phyloP scores from a whole-genome alignment of 2,113 vertebrate species.

The Cryptomyrus ogoouensis region DNA sequence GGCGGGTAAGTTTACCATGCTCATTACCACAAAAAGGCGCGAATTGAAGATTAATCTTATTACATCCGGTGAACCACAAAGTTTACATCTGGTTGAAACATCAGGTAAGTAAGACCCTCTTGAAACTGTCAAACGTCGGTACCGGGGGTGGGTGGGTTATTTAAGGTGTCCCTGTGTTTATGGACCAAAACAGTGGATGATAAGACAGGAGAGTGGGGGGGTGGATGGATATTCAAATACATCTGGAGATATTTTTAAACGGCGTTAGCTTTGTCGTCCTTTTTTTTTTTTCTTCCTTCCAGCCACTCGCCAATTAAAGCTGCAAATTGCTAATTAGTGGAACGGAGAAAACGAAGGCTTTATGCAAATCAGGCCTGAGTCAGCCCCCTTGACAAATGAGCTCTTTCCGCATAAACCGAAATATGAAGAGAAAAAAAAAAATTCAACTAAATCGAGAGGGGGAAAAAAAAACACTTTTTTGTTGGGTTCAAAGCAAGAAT shows the following conservation, averaged over 20 bases:
- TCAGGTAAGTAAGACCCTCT: background rate
- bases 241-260: constrained; percentile 63
- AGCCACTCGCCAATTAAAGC: constrained; percentile 69
- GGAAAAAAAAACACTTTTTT: constrained; percentile 42
- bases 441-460: constrained; percentile 56
- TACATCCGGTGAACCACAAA: background rate
- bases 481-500: constrained; percentile 63
- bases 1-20: background rate
- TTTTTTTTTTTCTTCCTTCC: constrained; percentile 34
- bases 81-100: background rate
- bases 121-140: background rate
- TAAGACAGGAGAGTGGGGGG: background rate
- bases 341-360: constrained; percentile 66
- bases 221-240: constrained; percentile 36
- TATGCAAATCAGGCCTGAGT: constrained; percentile 73
- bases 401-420: constrained; percentile 66
- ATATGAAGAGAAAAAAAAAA: constrained; percentile 38
- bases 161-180: background rate
- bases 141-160: background rate
- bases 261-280: constrained; percentile 60
- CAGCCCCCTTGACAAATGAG: constrained; percentile 72
- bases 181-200: background rate
- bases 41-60: background rate
- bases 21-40: background rate
- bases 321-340: constrained; percentile 76